A percentile compares a stretch with the other conserved stretches of the same genome.
phyloP scores from a whole-genome alignment of 35 echinoderm and acorn worm species.

The Acanthaster planci region DNA sequence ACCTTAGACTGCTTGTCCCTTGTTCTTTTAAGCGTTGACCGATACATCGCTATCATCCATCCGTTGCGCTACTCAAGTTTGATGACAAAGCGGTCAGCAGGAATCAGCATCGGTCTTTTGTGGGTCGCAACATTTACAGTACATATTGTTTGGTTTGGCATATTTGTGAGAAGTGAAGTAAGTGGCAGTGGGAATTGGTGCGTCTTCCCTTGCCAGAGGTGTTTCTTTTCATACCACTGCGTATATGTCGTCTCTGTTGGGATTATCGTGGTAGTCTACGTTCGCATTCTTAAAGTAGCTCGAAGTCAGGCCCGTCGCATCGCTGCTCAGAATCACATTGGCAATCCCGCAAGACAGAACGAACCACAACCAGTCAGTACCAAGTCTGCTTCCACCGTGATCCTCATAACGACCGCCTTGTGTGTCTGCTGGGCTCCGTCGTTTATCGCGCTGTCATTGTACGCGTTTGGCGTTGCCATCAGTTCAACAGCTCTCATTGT shows the following conservation, averaged over 20 bases:
- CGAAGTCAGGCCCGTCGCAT: slow-evolving; percentile 1
- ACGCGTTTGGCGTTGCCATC: not conserved
- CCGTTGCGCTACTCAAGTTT: slow-evolving; percentile 19
- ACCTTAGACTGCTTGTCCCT: not conserved
- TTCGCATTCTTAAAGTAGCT: not conserved
- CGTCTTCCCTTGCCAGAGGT: too few species aligned
- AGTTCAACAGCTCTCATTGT: not conserved
- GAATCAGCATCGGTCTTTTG: not conserved
- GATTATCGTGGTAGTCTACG: not conserved
- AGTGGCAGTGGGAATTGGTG: too few species aligned
- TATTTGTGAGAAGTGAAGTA: not conserved
- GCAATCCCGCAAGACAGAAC: not conserved
- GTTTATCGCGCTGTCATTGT: not conserved
- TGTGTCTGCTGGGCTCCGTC: not conserved
- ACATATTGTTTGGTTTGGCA: not conserved
- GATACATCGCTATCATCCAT: slow-evolving; percentile 30
- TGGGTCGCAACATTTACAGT: not conserved
- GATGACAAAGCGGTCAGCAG: slow-evolving; percentile 12
- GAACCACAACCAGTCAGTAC: not conserved
- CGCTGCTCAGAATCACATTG: not conserved
- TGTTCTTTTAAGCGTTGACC: slow-evolving; percentile 11
- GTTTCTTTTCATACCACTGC: not conserved
- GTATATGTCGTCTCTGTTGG: not conserved
- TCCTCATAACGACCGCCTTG: not conserved
- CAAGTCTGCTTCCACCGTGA: not conserved